A percentile compares a stretch with the other conserved stretches of the same genome.
These are phyloP conservation scores for Keiferia lycopersicella DNA, from an alignment of 2,888 invertebrate genomes.

Conservation along the genomic window DNA sequence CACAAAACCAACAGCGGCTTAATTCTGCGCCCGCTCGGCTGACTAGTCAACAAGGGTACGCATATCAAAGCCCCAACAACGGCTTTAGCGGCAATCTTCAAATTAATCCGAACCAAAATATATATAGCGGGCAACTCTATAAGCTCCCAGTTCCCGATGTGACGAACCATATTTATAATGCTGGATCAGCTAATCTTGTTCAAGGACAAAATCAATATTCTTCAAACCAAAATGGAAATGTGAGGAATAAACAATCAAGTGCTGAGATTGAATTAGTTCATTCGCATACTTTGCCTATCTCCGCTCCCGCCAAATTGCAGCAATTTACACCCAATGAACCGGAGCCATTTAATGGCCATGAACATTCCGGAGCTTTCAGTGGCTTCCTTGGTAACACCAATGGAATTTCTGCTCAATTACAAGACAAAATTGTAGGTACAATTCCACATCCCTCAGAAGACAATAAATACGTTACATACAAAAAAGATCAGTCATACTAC, in stretches of 20 bases:
- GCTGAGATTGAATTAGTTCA: constrained; percentile 59
- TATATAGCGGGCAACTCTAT: constrained; percentile 73
- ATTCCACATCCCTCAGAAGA: constrained; percentile 65
- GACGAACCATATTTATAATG: constrained; percentile 63
- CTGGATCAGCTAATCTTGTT: constrained; percentile 45
- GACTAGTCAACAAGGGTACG: constrained; percentile 27
- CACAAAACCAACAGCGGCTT: constrained; percentile 43
- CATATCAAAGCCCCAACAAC: constrained; percentile 41
- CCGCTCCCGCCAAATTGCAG: constrained; percentile 52
- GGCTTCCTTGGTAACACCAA: constrained; percentile 54
- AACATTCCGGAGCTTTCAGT: constrained; percentile 44
- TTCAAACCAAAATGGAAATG: constrained; percentile 40
- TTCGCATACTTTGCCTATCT: constrained; percentile 51
- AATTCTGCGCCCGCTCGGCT: constrained; percentile 42
- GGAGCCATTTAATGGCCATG: constrained; percentile 50
- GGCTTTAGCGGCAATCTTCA: constrained; percentile 36
- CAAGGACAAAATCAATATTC: constrained; percentile 41
- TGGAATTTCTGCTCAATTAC: constrained; percentile 67
- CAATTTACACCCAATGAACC: constrained; percentile 45
- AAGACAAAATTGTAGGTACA: constrained; percentile 70
- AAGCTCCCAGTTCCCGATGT: constrained; percentile 71
- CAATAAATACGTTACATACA: constrained; percentile 66
- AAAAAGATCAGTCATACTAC: constrained; percentile 70
- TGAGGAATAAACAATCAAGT: constrained; percentile 43
- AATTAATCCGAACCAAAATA: constrained; percentile 30